Percentiles rank a stretch among this genome's conserved stretches.
phyloP scores from a whole-genome alignment of 2,888 invertebrate species.

The Drosophila bunnanda region DNA sequence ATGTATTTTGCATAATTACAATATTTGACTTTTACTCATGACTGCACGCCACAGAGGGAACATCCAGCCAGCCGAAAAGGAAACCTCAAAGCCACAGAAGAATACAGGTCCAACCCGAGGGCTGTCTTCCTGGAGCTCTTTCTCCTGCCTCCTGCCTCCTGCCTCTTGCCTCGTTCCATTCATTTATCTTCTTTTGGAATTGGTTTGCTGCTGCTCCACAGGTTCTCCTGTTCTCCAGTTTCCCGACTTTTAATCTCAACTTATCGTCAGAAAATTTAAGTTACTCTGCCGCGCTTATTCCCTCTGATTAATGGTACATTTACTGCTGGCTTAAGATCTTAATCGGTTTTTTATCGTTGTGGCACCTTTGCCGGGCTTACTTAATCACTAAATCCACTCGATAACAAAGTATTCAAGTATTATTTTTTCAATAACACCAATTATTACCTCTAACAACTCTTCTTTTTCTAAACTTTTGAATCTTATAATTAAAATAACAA shows the following conservation, averaged over 20 bases:
- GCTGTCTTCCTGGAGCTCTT: conserved; percentile 7
- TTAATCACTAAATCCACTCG: conserved; percentile 10
- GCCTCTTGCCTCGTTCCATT: conserved; percentile 62
- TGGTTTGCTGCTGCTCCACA: conserved; percentile 2
- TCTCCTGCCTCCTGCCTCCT: conserved; percentile 48
- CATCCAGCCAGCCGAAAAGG: conserved; percentile 11
- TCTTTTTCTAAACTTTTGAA: too few relatives aligned
- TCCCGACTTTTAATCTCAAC: conserved; percentile 24
- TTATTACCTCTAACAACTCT: too few relatives aligned
- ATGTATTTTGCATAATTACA: conserved; percentile 79
- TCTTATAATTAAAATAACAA: too few relatives aligned
- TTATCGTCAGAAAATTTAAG: conserved; percentile 5
- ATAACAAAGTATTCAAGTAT: too few relatives aligned
- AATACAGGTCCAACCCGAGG: background rate
- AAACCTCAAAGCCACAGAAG: conserved; percentile 3
- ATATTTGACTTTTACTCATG: conserved; percentile 79
- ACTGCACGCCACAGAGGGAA: conserved; percentile 59
- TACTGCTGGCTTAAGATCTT: conserved; percentile 5
- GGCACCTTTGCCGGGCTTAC: background rate
- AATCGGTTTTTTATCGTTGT: conserved; percentile 24
- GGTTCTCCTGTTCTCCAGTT: background rate
- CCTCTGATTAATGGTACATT: conserved; percentile 19
- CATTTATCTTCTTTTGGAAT: conserved; percentile 64
- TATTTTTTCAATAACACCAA: too few relatives aligned
- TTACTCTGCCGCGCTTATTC: conserved; percentile 1